Evolutionary conservation across 2,113 vertebrate species (phyloP), one percentile per base, ranked within the genome.

Genomic region (Paraplagusia blochii): DNA sequence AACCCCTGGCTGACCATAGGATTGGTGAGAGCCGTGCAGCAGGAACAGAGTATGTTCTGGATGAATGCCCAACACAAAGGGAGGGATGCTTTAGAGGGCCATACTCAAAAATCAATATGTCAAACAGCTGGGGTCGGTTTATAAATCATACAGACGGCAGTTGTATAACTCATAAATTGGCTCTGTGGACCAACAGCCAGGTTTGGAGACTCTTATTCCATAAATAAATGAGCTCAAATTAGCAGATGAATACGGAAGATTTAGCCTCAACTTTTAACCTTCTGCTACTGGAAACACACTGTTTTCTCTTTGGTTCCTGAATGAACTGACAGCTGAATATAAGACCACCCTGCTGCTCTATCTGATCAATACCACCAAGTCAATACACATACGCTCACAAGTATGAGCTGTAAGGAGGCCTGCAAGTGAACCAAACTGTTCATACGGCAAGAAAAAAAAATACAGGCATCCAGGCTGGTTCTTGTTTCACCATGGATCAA

Each of bases 21-120:
- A 66, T 56, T 39, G 36, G 44, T 48, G 40, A 11, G 51, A 64
- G 36, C 59, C 64, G 54, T 11, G 5, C 16, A 40, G 45, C 44
- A 0, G 9, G 66, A 66, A 64, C 53, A 57, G 55, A 15, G 38
- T 39, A 34, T 55, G 58, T 67, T 77, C 73, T 66, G 54, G 66
- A 75, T 56, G 56, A 50, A 74, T 36, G 66, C 52, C 71, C 65
- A 66, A 53, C 54, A 60, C 72, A 18, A 70, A 12, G 17, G 57
- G 55, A 63, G 60, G 58, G 51, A 65, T 72, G 66, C 69, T 77
- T 79, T 68, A 79, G 73, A 22, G 71, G 78, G 70, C 43, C 34
- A 59, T 66, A 49, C 60, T 72, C 66, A 68, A 60, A 63, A 83
- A 83, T 83, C 82, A 81, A 88, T 88, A 74, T 72, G 75, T 83